Evolutionary conservation across 2,113 vertebrate genomes (phyloP).

Genomic region (Numenius arquata): DNA sequence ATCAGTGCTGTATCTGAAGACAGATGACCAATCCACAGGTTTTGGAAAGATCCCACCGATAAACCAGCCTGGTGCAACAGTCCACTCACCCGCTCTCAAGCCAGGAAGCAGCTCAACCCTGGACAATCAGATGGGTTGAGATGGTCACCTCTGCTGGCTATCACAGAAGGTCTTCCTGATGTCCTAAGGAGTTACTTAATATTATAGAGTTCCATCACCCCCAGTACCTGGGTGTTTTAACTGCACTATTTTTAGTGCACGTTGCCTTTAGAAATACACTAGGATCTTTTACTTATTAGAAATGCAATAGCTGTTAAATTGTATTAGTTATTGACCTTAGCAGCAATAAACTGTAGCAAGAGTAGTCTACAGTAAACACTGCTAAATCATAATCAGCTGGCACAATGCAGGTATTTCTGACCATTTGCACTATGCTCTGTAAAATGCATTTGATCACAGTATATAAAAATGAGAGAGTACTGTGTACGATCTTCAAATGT

Average conservation of each 20-base stretch:
- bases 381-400: constrained; percentile 31
- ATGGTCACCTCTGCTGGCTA: background rate
- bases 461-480: background rate
- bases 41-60: background rate
- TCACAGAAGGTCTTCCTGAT: background rate
- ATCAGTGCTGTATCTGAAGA: background rate
- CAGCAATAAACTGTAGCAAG: constrained; percentile 26
- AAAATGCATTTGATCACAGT: background rate
- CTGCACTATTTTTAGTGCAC: background rate
- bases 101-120: background rate
- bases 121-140: background rate
- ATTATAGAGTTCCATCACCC: background rate
- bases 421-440: background rate
- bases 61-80: background rate
- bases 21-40: background rate
- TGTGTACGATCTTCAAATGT: background rate
- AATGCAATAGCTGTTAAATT: constrained; percentile 50
- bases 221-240: background rate
- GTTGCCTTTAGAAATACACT: background rate
- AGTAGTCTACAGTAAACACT: background rate
- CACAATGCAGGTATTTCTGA: background rate
- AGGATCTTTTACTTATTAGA: constrained; percentile 26
- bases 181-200: background rate
- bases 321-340: constrained; percentile 60
- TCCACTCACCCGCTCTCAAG: background rate